Evolutionary conservation across 2,113 vertebrate species (phyloP).

Genomic region (Pelodiscus sinensis): DNA sequence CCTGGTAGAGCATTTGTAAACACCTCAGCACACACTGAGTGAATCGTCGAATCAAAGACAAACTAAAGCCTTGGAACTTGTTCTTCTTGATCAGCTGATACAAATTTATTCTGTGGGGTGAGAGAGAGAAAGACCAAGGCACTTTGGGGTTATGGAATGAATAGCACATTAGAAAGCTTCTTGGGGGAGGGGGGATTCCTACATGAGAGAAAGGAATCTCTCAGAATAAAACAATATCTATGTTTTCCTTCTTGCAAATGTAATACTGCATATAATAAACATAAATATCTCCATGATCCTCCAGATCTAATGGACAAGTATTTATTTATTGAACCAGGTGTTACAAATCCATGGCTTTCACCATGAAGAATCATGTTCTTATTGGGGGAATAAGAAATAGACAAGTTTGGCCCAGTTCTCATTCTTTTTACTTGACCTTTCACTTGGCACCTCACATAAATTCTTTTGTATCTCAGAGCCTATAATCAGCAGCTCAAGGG

Average conservation of each 20-base stretch:
- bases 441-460: background rate
- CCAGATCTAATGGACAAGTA: background rate
- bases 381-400: background rate
- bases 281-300: background rate
- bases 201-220: background rate
- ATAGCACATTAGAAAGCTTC: background rate
- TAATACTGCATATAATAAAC: background rate
- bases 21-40: conserved; percentile 89
- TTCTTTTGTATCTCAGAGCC: background rate
- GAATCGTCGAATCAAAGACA: conserved; percentile 88
- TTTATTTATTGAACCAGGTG: background rate
- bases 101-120: conserved; percentile 86
- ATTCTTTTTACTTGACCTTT: background rate
- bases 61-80: conserved; percentile 93
- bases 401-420: background rate
- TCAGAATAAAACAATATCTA: background rate
- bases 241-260: background rate
- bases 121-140: background rate
- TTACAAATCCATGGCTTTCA: background rate
- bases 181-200: too few species aligned
- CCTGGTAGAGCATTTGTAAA: conserved; percentile 91
- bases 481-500: background rate
- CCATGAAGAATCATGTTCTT: background rate
- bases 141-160: conserved; percentile 10
- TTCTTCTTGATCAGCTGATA: conserved; percentile 95